Base-by-base conservation (phyloP, 1,140 invertebrate species). In the Bradysia coprophila region DNA sequence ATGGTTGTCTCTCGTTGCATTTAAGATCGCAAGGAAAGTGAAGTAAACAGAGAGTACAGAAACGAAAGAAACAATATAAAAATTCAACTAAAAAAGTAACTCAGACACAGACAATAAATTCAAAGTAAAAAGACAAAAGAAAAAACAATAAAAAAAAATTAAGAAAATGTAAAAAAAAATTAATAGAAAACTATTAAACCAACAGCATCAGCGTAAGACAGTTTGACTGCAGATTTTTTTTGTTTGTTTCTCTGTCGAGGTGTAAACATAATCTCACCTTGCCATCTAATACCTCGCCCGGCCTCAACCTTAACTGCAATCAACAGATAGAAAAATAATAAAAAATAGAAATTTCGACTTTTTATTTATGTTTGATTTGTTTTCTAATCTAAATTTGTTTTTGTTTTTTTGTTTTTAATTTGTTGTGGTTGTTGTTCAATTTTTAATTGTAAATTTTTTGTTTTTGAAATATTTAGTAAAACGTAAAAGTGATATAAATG, bases 271-370 rank as follows among this genome's bases (percentile, higher is more conserved):
- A 21, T 42, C 55, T 59, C 76, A 81, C 78, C 77, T 81, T 79
- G 63, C 64, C 64, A 64, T 81, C 78, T 58, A 75, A 69, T 62
- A 81, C 72, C 66, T 82, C 78, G 66, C 78, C 78, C 59, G 78
- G 78, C 60, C 78, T 77, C 66, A 81, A 76, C 67, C 71, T 76
- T 68, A 59, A 55, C 60, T 62, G 60, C 68, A 74, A 71, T 18
- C 18, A 20, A 38, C n/a, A 18, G 10, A 38, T n/a, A 5, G 18
- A 18, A 38, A 38, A 18, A 18, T 20, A 18, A 18, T 8, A 18
- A 38, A 38, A 18, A 38, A 38, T 10, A 38, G 16, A 4, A 34
- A n/a, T n/a, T n/a, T n/a, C n/a, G n/a, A n/a, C n/a, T n/a, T n/a
- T n/a, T n/a, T n/a, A n/a, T n/a, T n/a, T n/a, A n/a, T n/a, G n/a